Evolutionary conservation across 2,113 vertebrate species (phyloP).

Genomic region (Heliornis fulica): DNA sequence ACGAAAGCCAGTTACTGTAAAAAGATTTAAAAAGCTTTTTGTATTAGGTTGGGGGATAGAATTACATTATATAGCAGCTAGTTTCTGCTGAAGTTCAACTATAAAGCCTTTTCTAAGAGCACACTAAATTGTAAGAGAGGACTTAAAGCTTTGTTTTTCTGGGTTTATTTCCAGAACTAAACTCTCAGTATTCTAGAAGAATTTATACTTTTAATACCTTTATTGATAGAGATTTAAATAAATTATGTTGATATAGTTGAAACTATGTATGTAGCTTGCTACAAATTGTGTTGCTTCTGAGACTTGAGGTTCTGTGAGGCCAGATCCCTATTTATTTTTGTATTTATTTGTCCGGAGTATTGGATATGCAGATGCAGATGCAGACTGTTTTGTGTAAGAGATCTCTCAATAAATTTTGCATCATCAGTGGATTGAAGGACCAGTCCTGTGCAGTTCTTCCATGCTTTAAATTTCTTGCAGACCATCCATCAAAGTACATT

Average conservation of each 20-base stretch:
- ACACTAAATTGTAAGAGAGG: conserved; percentile 41
- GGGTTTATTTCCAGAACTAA: conserved; percentile 54
- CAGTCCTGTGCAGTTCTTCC: conserved; percentile 31
- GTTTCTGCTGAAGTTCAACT: conserved; percentile 57
- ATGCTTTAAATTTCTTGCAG: conserved; percentile 50
- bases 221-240: conserved; percentile 68
- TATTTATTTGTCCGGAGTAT: conserved; percentile 72
- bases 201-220: conserved; percentile 69
- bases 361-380: background rate
- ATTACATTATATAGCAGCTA: conserved; percentile 52
- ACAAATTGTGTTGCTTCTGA: conserved; percentile 49
- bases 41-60: conserved; percentile 51
- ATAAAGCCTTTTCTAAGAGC: conserved; percentile 54
- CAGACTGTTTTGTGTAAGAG: conserved; percentile 7
- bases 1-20: conserved; percentile 65
- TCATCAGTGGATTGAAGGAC: background rate
- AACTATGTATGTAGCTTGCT: conserved; percentile 62
- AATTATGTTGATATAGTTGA: conserved; percentile 66
- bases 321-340: conserved; percentile 74
- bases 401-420: conserved; percentile 12
- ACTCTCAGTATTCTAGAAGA: conserved; percentile 60
- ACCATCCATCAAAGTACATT: background rate
- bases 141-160: conserved; percentile 52
- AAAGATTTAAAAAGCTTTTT: conserved; percentile 67
- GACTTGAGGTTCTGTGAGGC: conserved; percentile 58